Conservation (phyloP, 2,888 invertebrate genomes). For the Eumerus sabulonum region DNA sequence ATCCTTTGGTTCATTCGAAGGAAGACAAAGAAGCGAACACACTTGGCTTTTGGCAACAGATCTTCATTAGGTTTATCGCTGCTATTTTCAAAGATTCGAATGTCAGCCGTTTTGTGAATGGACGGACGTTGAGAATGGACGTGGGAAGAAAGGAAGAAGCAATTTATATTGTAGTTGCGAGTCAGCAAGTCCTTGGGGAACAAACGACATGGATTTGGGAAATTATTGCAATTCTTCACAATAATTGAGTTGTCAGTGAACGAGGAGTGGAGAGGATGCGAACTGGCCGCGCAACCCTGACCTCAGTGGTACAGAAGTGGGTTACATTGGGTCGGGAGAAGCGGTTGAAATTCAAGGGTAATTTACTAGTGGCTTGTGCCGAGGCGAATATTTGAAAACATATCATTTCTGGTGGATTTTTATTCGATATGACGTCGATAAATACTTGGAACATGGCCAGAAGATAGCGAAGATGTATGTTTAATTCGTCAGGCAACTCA, state of each 20-base stretch:
- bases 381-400: no score
- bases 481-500: no score
- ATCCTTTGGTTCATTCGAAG: neutral
- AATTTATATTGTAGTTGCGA: constrained; percentile 17
- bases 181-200: constrained; percentile 7
- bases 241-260: constrained; percentile 11
- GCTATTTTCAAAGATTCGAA: constrained; percentile 4
- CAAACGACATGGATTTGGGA: neutral
- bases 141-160: neutral
- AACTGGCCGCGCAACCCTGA: no score
- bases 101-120: constrained; percentile 30
- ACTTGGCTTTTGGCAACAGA: constrained; percentile 34
- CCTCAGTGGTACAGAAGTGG: no score
- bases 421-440: no score
- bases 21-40: neutral
- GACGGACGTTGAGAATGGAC: constrained; percentile 15
- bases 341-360: no score
- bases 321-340: no score
- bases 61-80: constrained; percentile 38
- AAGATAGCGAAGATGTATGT: no score
- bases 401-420: no score
- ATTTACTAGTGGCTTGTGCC: no score
- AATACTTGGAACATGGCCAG: no score
- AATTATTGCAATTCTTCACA: constrained; percentile 15
- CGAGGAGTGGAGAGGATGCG: no score